These are phyloP conservation scores for Callaeas wilsoni DNA, from an alignment of 2,113 vertebrate genomes.

Conservation along the genomic window DNA sequence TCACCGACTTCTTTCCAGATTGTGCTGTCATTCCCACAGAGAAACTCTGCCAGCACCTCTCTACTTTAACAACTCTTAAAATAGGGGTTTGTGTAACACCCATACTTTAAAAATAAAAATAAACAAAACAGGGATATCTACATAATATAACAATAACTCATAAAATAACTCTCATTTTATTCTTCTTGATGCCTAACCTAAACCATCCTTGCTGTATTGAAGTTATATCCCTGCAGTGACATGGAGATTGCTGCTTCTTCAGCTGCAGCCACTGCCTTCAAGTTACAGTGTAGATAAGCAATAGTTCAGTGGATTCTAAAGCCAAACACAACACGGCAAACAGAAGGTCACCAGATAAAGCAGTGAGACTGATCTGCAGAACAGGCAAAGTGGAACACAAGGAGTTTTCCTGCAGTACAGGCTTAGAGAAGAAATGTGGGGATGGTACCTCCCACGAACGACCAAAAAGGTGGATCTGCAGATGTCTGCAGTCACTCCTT, in stretches of 20 bases:
- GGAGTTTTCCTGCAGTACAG: background rate
- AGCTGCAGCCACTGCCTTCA: background rate
- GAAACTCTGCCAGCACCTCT: background rate
- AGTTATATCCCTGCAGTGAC: background rate
- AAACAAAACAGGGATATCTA: background rate
- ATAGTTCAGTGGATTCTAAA: constrained; percentile 2
- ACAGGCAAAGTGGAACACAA: fast-evolving
- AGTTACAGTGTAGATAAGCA: background rate
- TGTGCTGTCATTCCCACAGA: background rate
- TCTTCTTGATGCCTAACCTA: background rate
- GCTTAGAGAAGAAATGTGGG: background rate
- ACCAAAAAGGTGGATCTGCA: background rate
- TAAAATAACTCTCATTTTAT: background rate
- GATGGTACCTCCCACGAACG: background rate
- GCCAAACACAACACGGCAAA: background rate
- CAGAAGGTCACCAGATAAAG: background rate
- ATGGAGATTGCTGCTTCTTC: background rate
- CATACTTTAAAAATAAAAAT: background rate
- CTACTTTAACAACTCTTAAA: background rate
- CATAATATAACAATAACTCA: background rate
- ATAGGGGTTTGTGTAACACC: background rate
- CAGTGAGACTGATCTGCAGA: background rate
- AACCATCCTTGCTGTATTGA: fast-evolving
- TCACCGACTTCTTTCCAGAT: background rate
- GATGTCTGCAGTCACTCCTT: background rate